Conservation (phyloP, 1,140 invertebrate genomes). For the Cyrtorhinus lividipennis region DNA sequence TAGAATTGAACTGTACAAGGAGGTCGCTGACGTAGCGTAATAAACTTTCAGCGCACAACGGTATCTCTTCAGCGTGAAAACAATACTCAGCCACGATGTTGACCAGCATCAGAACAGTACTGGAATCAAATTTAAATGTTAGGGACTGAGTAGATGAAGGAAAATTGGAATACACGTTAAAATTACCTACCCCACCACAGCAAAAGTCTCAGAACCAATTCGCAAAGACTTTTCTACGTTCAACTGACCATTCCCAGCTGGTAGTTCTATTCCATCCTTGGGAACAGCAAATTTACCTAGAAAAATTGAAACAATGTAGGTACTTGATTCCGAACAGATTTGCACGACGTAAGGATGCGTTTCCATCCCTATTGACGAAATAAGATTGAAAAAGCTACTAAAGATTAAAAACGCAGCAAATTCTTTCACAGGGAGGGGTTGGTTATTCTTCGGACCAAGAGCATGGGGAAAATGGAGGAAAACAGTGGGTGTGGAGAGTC, state of each 20-base stretch:
- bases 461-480: too few relatives aligned
- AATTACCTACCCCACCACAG: constrained; percentile 57
- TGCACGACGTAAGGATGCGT: too few relatives aligned
- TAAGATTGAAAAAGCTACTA: too few relatives aligned
- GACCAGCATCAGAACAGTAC: constrained; percentile 43
- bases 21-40: constrained; percentile 67
- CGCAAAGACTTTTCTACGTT: constrained; percentile 40
- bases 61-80: constrained; percentile 39
- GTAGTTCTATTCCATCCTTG: constrained; percentile 20
- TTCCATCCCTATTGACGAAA: too few relatives aligned
- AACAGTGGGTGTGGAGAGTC: too few relatives aligned
- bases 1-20: constrained; percentile 78
- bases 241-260: constrained; percentile 26
- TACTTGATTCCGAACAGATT: too few relatives aligned
- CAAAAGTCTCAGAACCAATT: constrained; percentile 66
- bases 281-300: constrained; percentile 25
- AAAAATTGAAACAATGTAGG: too few relatives aligned
- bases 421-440: too few relatives aligned
- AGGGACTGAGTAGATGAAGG: background rate
- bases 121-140: constrained; percentile 26
- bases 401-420: too few relatives aligned
- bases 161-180: background rate
- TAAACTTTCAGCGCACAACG: constrained; percentile 26
- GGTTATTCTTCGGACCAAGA: too few relatives aligned
- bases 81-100: constrained; percentile 49